Percentiles rank a stretch among this genome's conserved stretches.
Evolutionary conservation across 2,888 invertebrate genomes (phyloP).

Genomic region (Calameuta pallipes): DNA sequence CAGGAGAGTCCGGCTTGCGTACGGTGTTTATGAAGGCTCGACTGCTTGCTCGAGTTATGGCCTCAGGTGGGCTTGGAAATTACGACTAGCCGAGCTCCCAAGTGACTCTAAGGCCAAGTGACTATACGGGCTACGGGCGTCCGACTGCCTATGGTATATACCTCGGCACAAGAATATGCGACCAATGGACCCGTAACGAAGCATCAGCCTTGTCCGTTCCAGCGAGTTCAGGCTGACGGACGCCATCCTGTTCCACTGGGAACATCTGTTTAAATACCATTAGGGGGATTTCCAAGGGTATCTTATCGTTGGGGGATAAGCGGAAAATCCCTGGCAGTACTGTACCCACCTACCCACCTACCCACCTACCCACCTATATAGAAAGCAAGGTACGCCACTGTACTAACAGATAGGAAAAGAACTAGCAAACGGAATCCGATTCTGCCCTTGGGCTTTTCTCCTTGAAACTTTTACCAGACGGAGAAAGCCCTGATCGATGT

Average conservation of each 20-base stretch:
- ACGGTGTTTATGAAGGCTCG: constrained; percentile 56
- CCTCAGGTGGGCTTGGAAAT: constrained; percentile 53
- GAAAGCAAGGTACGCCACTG: neutral
- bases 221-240: neutral
- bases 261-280: constrained; percentile 36
- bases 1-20: constrained; percentile 46
- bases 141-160: neutral
- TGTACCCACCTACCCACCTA: neutral
- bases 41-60: constrained; percentile 50
- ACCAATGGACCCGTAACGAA: neutral
- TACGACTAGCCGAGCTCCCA: constrained; percentile 42
- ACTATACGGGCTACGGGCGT: constrained; percentile 13
- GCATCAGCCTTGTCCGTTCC: neutral
- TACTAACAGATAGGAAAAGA: neutral
- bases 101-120: constrained; percentile 35
- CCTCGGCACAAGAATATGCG: neutral
- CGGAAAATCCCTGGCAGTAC: neutral
- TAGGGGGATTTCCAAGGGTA: constrained; percentile 17
- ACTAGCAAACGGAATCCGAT: neutral
- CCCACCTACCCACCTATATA: neutral
- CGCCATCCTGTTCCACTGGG: neutral
- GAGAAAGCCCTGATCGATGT: neutral
- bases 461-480: neutral
- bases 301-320: constrained; percentile 31
- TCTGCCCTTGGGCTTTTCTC: neutral